Evolutionary conservation across 2,888 invertebrate genomes (phyloP), one percentile per base, ranked within the genome.

Genomic region (Phoenoteleia sp.): DNA sequence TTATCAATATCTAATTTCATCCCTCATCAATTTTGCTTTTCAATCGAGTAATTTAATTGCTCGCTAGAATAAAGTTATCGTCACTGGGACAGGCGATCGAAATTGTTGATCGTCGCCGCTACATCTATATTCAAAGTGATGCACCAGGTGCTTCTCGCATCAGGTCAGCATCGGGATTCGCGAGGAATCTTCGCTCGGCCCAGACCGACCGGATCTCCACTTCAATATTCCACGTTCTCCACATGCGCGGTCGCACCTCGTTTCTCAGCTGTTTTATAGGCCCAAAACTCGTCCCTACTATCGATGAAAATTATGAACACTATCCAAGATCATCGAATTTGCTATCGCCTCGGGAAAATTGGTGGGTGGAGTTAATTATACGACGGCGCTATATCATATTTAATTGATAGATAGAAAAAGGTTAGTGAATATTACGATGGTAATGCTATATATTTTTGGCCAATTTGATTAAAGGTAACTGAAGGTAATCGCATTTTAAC

Each of bases 141-240:
- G 85, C 81, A 86, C 83, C 87, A 87, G 87, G 87, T 87, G 87
- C 81, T 83, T 5, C 77, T 66, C 76, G 75, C 81, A 84, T 72
- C 80, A 82, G 80, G 75, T 67, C 72, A 75, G 74, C 81, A 52
- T 80, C 80, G 69, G 69, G 67, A 85, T 74, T 79, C 69, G 81
- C 76, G 79, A 85, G 79, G 81, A 84, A 87, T 86, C 80, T 75
- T 84, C 67, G 72, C 69, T 60, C 67, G 33, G 62, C 71, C 69
- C 77, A 77, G 84, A 81, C 79, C 54, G 81, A 54, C 84, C 81
- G 81, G 86, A 86, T 83, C 86, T 86, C 80, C 25, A 75, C 25
- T 76, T 71, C 81, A 56, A 75, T 81, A 76, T 84, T 83, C 75
- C 71, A 83, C 85, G 85, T 86, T 79, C 83, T 85, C 84, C 82